Evolutionary conservation across 2,113 vertebrate genomes (phyloP).

Genomic region (Struthidea cinerea): DNA sequence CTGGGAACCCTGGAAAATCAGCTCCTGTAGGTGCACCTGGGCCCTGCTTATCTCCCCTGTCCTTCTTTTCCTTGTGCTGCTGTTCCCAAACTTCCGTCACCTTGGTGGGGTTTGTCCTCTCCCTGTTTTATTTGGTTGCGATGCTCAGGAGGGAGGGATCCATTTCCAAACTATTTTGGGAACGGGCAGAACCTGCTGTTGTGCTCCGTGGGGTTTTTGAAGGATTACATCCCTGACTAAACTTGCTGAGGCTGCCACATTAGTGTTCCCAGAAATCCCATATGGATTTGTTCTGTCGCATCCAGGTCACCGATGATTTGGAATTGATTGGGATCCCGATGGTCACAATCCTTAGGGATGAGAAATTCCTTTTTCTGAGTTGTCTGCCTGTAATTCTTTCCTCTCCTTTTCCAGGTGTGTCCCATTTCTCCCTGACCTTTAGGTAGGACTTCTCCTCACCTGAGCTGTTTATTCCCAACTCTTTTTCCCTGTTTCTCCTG

Average conservation of each 20-base stretch:
- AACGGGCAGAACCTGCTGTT: neutral
- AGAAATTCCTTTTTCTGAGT: neutral
- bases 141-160: neutral
- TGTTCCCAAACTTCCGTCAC: neutral
- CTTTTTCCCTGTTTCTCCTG: neutral
- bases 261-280: neutral
- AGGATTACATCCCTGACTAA: neutral
- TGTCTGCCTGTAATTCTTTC: neutral
- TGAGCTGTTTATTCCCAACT: neutral
- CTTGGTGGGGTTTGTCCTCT: neutral
- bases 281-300: neutral
- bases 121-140: neutral
- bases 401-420: constrained; percentile 7
- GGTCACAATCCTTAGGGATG: neutral
- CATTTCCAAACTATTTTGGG: neutral
- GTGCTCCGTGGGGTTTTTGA: neutral
- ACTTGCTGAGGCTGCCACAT: neutral
- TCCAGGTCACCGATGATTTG: neutral
- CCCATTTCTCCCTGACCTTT: neutral
- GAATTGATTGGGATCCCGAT: neutral
- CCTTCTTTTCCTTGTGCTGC: rapidly evolving
- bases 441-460: neutral
- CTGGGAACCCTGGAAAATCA: neutral
- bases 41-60: neutral
- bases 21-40: neutral